Conservation (phyloP, 2,797 vertebrate species). For the Danionella dracula region DNA sequence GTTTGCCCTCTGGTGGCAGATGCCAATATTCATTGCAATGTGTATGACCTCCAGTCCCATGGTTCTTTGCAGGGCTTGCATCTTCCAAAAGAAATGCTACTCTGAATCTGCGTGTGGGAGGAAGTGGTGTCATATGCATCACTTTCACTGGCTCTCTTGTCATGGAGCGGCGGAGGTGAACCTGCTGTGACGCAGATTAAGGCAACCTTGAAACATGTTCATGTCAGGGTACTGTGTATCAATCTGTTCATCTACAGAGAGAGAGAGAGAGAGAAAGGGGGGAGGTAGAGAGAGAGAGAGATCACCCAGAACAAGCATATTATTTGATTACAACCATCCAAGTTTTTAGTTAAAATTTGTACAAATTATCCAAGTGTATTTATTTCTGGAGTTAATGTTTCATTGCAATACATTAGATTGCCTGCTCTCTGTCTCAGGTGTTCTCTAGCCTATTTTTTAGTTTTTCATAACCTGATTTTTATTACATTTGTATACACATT, state of each 20-base stretch:
- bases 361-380: no score
- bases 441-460: no score
- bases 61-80: constrained; percentile 21
- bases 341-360: no score
- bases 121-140: background rate
- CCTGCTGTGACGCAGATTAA: constrained; percentile 7
- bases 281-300: background rate
- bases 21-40: background rate
- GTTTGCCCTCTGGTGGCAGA: background rate
- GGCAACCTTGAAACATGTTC: background rate
- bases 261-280: background rate
- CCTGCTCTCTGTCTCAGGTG: no score
- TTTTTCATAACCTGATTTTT: no score
- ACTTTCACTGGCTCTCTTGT: constrained; percentile 16
- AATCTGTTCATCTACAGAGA: background rate
- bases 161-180: background rate
- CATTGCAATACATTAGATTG: no score
- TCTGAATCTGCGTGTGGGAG: background rate
- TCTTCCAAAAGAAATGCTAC: background rate
- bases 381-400: no score
- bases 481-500: no score
- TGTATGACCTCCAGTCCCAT: background rate
- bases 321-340: no score
- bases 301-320: background rate
- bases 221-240: background rate